Evolutionary conservation across 2,113 vertebrate genomes (phyloP), one percentile per base, ranked within the genome.

Genomic region (Gracilinanus agilis): DNA sequence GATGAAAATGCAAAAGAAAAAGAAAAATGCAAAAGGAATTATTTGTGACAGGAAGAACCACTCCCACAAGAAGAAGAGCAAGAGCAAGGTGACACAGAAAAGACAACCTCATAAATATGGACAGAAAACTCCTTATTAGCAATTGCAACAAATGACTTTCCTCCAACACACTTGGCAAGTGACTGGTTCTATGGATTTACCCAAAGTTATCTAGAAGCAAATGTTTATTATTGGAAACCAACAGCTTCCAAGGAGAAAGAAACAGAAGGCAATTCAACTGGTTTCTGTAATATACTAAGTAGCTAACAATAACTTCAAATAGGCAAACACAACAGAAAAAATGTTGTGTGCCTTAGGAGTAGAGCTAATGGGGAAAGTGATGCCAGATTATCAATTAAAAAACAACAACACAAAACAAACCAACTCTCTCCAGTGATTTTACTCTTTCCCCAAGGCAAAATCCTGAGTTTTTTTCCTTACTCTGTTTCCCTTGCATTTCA

Each of bases 1-100:
- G 96, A 97, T 99, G 97, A 97, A 97, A 96, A 96, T 44, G n/a
- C 96, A 95, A 11, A 95, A 91, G n/a, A 92, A 92, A 55, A 97
- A 95, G 96, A 93, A 91, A 93, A 90, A 91, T 2, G 44, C 53
- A 24, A 95, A 92, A 90, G 1, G 88, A 53, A 95, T 83, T 10
- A 3, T 0, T 24, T 97, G 93, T n/a, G 21, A 21, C 55, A 54
- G 83, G 95, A 98, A 94, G 93, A 97, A 93, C 10, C 93, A 54
- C 0, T 58, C n/a, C 0, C 0, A 24, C 6, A 94, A 75, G 96
- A 93, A 1, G 44, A 89, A 27, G 25, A 93, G 1, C 44, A 89
- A 29, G 25, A 92, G 56, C 44, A n/a, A 95, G 90, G 54, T 34
- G 54, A 1, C 40, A n/a, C 75, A 44, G 11, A 90, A 53, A 2